phyloP scores from a whole-genome alignment of 2,797 vertebrate species.

The Neosilurus mollespiculum region DNA sequence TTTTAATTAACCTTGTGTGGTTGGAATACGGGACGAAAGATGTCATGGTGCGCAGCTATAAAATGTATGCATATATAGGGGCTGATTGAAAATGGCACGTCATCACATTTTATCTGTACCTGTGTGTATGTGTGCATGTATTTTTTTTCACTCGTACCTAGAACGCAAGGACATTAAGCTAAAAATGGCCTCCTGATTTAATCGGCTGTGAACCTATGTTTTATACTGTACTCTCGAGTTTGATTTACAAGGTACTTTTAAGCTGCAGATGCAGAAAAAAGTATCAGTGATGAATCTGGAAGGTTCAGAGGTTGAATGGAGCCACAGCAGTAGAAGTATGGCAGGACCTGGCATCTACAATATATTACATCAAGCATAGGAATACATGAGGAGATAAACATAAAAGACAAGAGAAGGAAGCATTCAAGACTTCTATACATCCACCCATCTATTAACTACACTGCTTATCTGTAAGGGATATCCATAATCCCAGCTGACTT shows the following conservation, averaged over 20 bases:
- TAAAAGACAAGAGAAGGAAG: not conserved
- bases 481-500: too few relatives aligned
- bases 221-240: not conserved
- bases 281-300: not conserved
- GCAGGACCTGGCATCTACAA: not conserved
- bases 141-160: not conserved
- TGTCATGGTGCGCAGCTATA: constrained; percentile 9
- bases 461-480: too few relatives aligned
- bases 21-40: constrained; percentile 72
- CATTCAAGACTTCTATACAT: not conserved
- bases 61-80: not conserved
- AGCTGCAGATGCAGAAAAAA: not conserved
- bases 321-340: not conserved
- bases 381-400: too few relatives aligned
- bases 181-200: not conserved
- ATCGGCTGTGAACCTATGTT: not conserved
- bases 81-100: not conserved
- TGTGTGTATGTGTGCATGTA: not conserved
- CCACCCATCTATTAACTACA: too few relatives aligned
- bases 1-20: constrained; percentile 88
- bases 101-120: not conserved
- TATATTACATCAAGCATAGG: not conserved
- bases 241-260: not conserved
- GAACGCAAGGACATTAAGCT: not conserved
- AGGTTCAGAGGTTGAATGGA: not conserved